Evolutionary conservation across 1,140 invertebrate species (phyloP).

Genomic region (Antheraea mylitta): DNA sequence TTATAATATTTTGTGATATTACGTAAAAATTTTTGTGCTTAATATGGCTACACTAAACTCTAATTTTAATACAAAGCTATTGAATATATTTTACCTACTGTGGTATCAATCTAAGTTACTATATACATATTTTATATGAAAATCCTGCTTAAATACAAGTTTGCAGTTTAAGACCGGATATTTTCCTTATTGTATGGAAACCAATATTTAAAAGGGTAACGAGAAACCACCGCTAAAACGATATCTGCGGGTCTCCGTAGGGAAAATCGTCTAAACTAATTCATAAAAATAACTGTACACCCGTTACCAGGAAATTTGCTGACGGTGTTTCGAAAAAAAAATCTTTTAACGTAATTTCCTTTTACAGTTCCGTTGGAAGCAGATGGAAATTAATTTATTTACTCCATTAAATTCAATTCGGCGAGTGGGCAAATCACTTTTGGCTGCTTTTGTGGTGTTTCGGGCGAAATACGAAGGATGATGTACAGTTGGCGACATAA

Average conservation of each 20-base stretch:
- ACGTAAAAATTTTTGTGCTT: too few species aligned
- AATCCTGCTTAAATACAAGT: too few species aligned
- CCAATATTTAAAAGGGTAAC: not conserved
- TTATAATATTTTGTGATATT: too few species aligned
- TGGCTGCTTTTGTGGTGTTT: conserved; percentile 12
- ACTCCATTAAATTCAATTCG: conserved; percentile 27
- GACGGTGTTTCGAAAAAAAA: conserved; percentile 15
- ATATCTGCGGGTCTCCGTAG: not conserved
- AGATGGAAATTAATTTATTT: conserved; percentile 28
- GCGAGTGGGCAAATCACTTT: conserved; percentile 17
- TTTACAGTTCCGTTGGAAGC: conserved; percentile 12
- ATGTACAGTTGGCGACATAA: not conserved
- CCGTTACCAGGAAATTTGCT: not conserved
- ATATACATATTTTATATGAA: too few species aligned
- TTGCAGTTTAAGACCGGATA: too few species aligned
- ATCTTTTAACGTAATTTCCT: conserved; percentile 21
- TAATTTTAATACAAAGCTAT: too few species aligned
- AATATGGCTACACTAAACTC: too few species aligned
- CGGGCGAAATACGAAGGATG: not conserved
- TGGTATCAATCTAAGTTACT: too few species aligned
- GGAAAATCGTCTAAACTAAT: conserved; percentile 3
- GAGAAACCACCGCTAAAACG: not conserved
- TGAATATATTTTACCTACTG: too few species aligned
- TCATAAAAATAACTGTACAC: not conserved
- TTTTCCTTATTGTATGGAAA: too few species aligned